Evolutionary conservation across 2,113 vertebrate genomes (phyloP).

Genomic region (Paramormyrops kingsleyae): DNA sequence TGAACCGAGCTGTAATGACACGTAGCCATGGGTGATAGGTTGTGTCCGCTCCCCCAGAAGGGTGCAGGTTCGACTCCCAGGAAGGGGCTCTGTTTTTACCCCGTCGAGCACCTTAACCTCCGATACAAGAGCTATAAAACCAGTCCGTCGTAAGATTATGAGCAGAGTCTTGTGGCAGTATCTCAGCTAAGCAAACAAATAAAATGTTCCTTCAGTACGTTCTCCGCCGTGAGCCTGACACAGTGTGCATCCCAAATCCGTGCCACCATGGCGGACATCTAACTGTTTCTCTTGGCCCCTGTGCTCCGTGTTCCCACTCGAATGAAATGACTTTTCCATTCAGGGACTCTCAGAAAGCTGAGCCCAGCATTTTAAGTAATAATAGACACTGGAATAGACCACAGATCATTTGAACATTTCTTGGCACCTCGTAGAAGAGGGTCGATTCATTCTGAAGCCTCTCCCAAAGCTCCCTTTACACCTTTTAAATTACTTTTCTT

Average conservation of each 20-base stretch:
- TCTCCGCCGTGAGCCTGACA: background rate
- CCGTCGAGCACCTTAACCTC: background rate
- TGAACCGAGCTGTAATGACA: background rate
- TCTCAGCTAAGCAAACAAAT: background rate
- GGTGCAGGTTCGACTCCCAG: background rate
- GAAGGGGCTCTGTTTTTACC: background rate
- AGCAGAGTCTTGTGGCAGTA: background rate
- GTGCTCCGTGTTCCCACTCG: background rate
- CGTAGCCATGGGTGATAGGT: background rate
- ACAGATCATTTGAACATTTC: background rate
- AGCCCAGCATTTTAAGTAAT: slow-evolving; percentile 1
- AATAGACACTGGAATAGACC: background rate
- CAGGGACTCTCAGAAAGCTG: background rate
- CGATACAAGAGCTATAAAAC: background rate
- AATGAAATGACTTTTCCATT: background rate
- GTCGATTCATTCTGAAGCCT: background rate
- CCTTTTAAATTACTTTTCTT: background rate
- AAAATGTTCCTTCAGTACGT: background rate
- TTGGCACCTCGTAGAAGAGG: background rate
- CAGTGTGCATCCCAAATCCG: background rate
- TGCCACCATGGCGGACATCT: background rate
- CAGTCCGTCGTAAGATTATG: background rate
- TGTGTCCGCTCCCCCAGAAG: background rate
- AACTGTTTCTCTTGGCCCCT: background rate
- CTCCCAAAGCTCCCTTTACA: background rate